These are phyloP conservation scores for Microctonus hyperodae DNA, from an alignment of 2,888 invertebrate genomes.

Conservation along the genomic window DNA sequence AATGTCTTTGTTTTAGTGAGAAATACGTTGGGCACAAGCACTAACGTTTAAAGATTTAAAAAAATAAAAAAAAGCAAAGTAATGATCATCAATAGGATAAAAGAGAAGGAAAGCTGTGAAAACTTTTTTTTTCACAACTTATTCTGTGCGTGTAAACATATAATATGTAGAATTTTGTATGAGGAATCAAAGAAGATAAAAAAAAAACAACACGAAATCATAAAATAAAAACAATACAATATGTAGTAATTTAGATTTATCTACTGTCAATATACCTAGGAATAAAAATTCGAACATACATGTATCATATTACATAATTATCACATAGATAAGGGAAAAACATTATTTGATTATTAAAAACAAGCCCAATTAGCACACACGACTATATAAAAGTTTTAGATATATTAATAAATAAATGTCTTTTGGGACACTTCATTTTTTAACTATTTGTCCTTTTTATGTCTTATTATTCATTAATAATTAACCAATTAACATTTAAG, in stretches of 20 bases:
- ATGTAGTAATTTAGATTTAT: conserved; percentile 44
- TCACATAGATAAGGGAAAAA: conserved; percentile 51
- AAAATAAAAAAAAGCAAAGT: conserved; percentile 23
- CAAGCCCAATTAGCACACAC: conserved; percentile 55
- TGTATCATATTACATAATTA: conserved; percentile 57
- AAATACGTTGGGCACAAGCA: conserved; percentile 31
- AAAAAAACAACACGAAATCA: too few relatives aligned
- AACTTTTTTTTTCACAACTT: conserved; percentile 28
- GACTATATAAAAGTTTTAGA: conserved; percentile 57
- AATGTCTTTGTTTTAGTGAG: conserved; percentile 37
- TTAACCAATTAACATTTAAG: neutral
- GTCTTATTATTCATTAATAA: neutral
- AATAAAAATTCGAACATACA: conserved; percentile 53
- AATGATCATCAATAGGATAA: conserved; percentile 40
- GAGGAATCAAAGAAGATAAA: conserved; percentile 41
- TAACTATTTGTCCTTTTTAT: conserved; percentile 34
- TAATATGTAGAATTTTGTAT: conserved; percentile 52
- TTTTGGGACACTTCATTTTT: conserved; percentile 57
- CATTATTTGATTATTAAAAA: conserved; percentile 45
- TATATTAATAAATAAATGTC: conserved; percentile 55
- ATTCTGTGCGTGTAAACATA: conserved; percentile 43
- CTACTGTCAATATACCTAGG: conserved; percentile 44
- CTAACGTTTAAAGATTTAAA: conserved; percentile 30
- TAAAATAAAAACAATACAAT: conserved; percentile 31
- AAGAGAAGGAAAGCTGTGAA: conserved; percentile 25